Evolutionary conservation across 2,113 vertebrate species (phyloP).

Genomic region (Neolamprologus cancellatus): DNA sequence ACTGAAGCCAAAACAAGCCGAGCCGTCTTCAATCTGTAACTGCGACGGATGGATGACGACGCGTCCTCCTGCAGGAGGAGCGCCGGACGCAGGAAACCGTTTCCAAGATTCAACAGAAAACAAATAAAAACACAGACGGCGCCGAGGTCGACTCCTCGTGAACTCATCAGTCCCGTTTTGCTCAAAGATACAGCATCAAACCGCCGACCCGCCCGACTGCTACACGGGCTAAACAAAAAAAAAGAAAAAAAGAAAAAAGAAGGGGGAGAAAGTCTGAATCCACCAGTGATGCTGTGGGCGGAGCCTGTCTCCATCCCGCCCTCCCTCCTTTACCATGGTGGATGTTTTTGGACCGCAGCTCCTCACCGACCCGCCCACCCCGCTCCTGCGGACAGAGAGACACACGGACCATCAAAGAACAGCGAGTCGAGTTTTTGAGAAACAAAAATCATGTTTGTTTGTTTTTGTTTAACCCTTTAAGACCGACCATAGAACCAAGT

Average conservation of each 20-base stretch:
- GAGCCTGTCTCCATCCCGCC: background rate
- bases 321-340: background rate
- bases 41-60: background rate
- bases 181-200: background rate
- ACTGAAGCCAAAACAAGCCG: background rate
- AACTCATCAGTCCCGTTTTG: background rate
- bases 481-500: fast-evolving
- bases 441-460: background rate
- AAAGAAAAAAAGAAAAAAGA: background rate
- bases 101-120: background rate
- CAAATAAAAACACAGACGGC: background rate
- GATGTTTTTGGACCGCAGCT: background rate
- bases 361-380: slow-evolving; percentile 40
- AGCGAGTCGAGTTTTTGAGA: background rate
- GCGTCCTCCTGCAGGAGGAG: background rate
- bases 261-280: background rate
- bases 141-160: background rate
- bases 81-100: background rate
- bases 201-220: background rate
- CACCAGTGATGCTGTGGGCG: background rate
- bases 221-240: background rate
- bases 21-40: background rate
- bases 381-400: slow-evolving; percentile 16
- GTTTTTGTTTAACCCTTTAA: background rate
- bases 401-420: background rate